Conservation (phyloP, 2,888 invertebrate genomes). For the Ethmia dodecea region DNA sequence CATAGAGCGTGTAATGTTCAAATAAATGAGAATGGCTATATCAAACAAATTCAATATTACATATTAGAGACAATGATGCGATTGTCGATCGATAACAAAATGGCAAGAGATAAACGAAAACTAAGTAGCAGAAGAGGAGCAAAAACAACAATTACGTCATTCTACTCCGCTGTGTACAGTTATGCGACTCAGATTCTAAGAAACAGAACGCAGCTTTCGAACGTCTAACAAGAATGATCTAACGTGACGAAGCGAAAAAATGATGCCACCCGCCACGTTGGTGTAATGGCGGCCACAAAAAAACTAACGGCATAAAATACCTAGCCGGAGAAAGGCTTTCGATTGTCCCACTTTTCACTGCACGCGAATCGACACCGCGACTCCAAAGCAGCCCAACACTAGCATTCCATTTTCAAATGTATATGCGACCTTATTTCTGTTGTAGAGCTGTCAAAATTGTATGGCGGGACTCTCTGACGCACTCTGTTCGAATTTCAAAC, state of each 20-base stretch:
- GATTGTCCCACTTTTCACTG: constrained; percentile 74
- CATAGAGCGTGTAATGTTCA: too few relatives aligned
- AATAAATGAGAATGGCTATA: too few relatives aligned
- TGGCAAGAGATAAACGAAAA: constrained; percentile 8
- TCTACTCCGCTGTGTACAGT: constrained; percentile 55
- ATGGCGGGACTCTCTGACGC: constrained; percentile 48
- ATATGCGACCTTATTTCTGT: constrained; percentile 44
- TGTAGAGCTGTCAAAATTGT: constrained; percentile 42
- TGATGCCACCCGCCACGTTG: constrained; percentile 71
- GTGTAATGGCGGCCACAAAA: constrained; percentile 72
- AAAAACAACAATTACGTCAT: constrained; percentile 59
- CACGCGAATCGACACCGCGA: constrained; percentile 60
- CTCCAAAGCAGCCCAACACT: constrained; percentile 51
- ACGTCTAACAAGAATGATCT: constrained; percentile 74
- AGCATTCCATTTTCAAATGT: constrained; percentile 28
- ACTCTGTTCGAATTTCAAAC: constrained; percentile 43
- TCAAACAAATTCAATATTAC: too few relatives aligned
- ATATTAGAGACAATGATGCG: neutral
- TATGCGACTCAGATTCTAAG: constrained; percentile 59
- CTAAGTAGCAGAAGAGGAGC: constrained; percentile 14
- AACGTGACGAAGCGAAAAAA: constrained; percentile 76
- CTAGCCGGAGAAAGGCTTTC: constrained; percentile 76
- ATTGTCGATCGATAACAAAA: neutral
- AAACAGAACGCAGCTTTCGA: constrained; percentile 67
- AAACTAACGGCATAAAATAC: constrained; percentile 77